Evolutionary conservation across 2,113 vertebrate species (phyloP), one percentile per base, ranked within the genome.

Genomic region (Numenius arquata): DNA sequence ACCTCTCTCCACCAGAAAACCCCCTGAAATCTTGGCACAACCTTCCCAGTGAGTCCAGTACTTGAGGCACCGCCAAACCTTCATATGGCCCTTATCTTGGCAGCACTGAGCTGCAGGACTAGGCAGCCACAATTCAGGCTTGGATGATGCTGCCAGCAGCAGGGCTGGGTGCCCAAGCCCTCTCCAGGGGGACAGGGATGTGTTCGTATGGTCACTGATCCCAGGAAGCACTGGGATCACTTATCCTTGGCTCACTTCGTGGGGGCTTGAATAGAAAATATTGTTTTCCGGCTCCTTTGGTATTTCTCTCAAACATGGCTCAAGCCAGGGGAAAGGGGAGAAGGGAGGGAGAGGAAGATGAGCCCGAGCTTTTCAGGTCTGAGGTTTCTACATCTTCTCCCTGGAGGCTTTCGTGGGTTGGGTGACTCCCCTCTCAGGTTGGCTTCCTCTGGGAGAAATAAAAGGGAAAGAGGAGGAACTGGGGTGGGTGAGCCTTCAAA

Each of bases 321-420:
- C 15, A 56, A 68, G 47, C 20, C 40, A 21, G 9, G 23, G 20
- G 7, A 67, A 72, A 6, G 1, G 25, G 8, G 4, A 16, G 30
- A 41, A 43, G 4, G 16, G 38, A 48, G 13, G 20, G 40, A 71
- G 40, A 48, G 15, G 23, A 0, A 1, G 41, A 27, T 0, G 0
- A 87, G 8, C 6, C 13, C 12, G 48, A 61, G 40, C 48, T 87
- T 87, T 79, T 66, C 47, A 72, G 30, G 9, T 76, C 40, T 77
- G 52, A 66, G 22, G 16, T 76, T 65, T 81, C 81, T 56, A 41
- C 12, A 36, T 12, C 27, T 68, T 76, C 34, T 52, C 34, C 63
- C 34, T 36, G 19, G 6, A 62, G 41, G 16, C 6, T 89, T 79
- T 89, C 62, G 12, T 36, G 26, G 9, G 16, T 71, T 58, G 27